Conservation (phyloP, 2,888 invertebrate species). For the Drosophila tanythrix region DNA sequence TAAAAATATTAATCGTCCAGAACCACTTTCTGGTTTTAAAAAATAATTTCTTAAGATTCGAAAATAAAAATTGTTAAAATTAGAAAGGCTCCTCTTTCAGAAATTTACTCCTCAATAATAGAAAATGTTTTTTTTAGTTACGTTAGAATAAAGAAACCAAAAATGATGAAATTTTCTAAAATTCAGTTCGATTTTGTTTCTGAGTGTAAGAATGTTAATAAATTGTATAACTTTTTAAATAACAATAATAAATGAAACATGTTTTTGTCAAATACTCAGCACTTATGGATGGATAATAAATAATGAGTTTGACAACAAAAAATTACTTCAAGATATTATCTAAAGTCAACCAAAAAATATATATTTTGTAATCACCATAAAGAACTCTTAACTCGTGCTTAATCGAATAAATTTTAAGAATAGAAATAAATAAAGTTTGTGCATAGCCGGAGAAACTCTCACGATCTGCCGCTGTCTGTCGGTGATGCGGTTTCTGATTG, state of each 20-base stretch:
- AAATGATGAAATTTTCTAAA: background rate
- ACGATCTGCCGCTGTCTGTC: constrained; percentile 55
- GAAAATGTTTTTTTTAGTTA: background rate
- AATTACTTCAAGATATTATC: background rate
- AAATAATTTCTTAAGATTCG: no score
- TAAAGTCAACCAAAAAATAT: background rate
- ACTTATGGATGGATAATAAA: background rate
- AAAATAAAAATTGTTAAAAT: background rate
- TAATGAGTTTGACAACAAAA: background rate
- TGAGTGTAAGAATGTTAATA: background rate
- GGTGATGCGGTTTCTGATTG: constrained; percentile 41
- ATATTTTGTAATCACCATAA: background rate
- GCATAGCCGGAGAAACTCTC: constrained; percentile 59
- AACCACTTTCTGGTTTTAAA: no score
- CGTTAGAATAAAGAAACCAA: no score
- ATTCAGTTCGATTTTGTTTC: background rate
- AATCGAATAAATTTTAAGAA: constrained; percentile 10
- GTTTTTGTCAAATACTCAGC: background rate
- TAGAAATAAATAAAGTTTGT: constrained; percentile 31
- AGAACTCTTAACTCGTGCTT: background rate
- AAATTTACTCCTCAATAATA: background rate
- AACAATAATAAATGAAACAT: background rate
- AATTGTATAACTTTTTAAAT: background rate
- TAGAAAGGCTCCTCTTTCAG: background rate
- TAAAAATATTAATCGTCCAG: no score